Evolutionary conservation across 2,113 vertebrate genomes (phyloP).

Genomic region (Sturnus vulgaris): DNA sequence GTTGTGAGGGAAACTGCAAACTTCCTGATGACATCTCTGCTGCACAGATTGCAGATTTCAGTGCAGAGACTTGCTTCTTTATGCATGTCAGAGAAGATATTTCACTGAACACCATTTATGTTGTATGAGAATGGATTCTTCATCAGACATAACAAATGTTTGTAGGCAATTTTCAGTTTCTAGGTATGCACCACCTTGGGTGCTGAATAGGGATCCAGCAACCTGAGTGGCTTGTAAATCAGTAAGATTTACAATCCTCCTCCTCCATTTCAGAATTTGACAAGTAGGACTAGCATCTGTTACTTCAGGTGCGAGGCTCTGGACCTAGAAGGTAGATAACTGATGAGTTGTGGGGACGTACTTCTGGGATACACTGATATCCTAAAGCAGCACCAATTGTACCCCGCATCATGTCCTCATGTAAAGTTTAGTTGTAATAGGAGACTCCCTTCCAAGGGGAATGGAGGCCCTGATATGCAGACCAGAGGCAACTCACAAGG

Average conservation of each 20-base stretch:
- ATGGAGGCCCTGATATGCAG: not conserved
- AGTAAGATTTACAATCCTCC: not conserved
- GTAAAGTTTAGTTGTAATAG: not conserved
- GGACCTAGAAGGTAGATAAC: not conserved
- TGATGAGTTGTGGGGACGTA: not conserved
- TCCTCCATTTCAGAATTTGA: not conserved
- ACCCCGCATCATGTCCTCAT: fast-evolving
- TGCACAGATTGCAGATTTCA: not conserved
- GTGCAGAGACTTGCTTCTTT: not conserved
- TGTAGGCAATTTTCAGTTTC: not conserved
- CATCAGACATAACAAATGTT: not conserved
- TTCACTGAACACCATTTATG: not conserved
- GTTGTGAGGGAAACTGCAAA: not conserved
- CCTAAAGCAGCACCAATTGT: not conserved
- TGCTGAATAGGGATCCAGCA: not conserved
- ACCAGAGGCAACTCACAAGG: not conserved
- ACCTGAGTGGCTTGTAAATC: not conserved
- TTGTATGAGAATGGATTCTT: not conserved
- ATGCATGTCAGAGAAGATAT: not conserved
- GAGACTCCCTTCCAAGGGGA: not conserved
- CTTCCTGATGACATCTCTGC: not conserved
- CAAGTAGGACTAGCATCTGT: not conserved
- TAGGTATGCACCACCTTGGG: not conserved
- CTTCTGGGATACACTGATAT: not conserved
- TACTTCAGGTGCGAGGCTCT: not conserved